Percentiles rank a stretch among this genome's conserved stretches.
These are phyloP conservation scores for Sebastes aleutianus DNA, from an alignment of 2,797 vertebrate species.

Conservation along the genomic window DNA sequence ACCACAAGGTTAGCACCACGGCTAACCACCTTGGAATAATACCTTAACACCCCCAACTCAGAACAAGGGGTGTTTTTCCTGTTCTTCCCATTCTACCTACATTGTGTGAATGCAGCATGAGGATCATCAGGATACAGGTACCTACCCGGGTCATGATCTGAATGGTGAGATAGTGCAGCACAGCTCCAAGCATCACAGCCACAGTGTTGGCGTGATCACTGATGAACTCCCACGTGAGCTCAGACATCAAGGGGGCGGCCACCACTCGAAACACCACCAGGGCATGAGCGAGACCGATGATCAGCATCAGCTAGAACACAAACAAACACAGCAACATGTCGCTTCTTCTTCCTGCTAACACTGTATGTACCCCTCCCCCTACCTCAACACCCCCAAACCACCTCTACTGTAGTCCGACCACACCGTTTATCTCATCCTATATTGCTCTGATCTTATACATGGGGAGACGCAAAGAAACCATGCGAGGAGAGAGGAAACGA, in stretches of 20 bases:
- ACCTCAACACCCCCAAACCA: too few species aligned
- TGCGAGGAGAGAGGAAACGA: too few species aligned
- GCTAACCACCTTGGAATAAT: neutral
- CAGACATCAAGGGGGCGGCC: constrained; percentile 75
- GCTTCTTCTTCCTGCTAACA: neutral
- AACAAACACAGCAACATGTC: neutral
- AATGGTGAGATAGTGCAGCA: constrained; percentile 89
- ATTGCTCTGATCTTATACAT: neutral
- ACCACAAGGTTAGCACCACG: neutral
- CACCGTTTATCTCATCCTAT: neutral
- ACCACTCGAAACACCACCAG: constrained; percentile 91
- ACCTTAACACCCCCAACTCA: too few species aligned
- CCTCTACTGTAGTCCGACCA: too few species aligned
- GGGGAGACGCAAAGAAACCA: too few species aligned
- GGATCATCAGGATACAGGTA: neutral
- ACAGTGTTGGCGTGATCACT: constrained; percentile 79
- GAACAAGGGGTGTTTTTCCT: neutral
- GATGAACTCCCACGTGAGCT: constrained; percentile 68
- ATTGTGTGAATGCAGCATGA: neutral
- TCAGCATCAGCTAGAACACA: constrained; percentile 68
- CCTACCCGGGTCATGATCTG: constrained; percentile 78
- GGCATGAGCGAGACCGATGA: constrained; percentile 86
- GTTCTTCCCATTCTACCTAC: neutral
- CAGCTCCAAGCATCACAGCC: constrained; percentile 85
- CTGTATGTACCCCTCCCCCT: neutral